Evolutionary conservation across 2,113 vertebrate genomes (phyloP).

Genomic region (Agapornis roseicollis): DNA sequence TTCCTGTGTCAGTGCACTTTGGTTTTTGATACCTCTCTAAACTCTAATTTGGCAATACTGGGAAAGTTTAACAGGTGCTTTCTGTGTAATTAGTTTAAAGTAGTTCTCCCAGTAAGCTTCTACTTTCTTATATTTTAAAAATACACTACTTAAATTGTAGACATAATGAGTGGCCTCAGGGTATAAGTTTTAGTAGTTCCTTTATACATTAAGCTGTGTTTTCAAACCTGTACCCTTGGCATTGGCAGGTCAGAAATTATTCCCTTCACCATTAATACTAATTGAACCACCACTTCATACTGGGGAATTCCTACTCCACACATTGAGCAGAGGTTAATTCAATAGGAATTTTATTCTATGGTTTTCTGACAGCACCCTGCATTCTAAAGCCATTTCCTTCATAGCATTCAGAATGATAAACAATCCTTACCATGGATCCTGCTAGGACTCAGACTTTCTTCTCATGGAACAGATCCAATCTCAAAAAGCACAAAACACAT

Average conservation of each 20-base stretch:
- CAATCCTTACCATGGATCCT: neutral
- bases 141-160: neutral
- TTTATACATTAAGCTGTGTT: neutral
- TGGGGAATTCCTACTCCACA: neutral
- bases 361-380: neutral
- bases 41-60: neutral
- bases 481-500: neutral
- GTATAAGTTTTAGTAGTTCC: neutral
- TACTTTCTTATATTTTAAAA: neutral
- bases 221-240: neutral
- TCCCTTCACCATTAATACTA: neutral
- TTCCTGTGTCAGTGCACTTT: neutral
- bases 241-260: neutral
- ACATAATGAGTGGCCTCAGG: neutral
- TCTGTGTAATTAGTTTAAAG: neutral
- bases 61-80: neutral
- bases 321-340: neutral
- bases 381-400: neutral
- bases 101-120: neutral
- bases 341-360: neutral
- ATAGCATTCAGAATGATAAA: neutral
- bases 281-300: neutral
- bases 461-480: neutral
- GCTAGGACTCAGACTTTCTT: neutral
- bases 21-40: neutral